phyloP scores from a whole-genome alignment of 1,140 invertebrate species.

The Gryllus bimaculatus region DNA sequence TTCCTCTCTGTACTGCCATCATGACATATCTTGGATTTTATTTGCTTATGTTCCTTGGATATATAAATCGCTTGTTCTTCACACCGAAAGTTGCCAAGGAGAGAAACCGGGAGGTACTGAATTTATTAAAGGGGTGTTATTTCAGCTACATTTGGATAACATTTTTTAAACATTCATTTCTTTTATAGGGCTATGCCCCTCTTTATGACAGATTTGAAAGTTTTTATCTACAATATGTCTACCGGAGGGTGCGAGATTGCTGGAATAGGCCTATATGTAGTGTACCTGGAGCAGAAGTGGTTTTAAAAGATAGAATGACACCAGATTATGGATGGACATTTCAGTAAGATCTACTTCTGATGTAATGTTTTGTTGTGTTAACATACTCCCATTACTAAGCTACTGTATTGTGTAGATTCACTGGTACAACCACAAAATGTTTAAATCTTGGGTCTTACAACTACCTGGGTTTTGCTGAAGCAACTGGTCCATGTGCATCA shows the following conservation, averaged over 20 bases:
- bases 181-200: conserved; percentile 72
- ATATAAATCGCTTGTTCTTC: conserved; percentile 72
- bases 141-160: background rate
- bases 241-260: conserved; percentile 81
- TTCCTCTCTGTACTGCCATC: conserved; percentile 69
- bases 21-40: conserved; percentile 84
- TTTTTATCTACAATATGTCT: conserved; percentile 91
- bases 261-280: conserved; percentile 91
- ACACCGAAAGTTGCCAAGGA: conserved; percentile 68
- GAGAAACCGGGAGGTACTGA: conserved; percentile 58
- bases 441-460: conserved; percentile 90
- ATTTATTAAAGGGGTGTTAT: background rate
- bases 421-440: conserved; percentile 65
- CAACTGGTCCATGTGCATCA: conserved; percentile 62
- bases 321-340: conserved; percentile 87
- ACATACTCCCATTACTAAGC: no score
- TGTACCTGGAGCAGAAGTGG: conserved; percentile 77
- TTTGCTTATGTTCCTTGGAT: conserved; percentile 75
- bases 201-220: conserved; percentile 87
- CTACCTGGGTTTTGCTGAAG: conserved; percentile 81
- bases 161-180: background rate
- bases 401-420: conserved; percentile 46
- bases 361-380: background rate
- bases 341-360: conserved; percentile 45
- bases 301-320: conserved; percentile 76